A percentile compares a stretch with the other conserved stretches of the same genome.
Evolutionary conservation across 2,113 vertebrate species (phyloP).

Genomic region (Sander vitreus): DNA sequence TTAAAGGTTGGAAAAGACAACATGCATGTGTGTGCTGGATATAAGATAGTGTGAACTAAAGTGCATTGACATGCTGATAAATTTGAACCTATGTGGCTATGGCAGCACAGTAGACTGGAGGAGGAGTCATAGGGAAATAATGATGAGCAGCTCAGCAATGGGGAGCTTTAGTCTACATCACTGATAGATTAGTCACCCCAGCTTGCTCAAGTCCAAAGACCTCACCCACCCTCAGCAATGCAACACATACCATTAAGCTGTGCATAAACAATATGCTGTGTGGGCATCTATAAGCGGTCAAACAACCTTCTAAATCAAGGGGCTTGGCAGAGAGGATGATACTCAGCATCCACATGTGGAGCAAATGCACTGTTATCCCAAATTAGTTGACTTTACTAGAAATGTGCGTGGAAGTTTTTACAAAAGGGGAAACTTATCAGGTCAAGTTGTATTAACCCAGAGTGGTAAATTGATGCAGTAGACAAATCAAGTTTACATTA

Average conservation of each 20-base stretch:
- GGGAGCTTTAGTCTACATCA: constrained; percentile 62
- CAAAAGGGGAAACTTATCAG: no score
- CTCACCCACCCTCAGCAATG: constrained; percentile 51
- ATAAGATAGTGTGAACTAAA: not conserved
- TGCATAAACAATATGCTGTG: not conserved
- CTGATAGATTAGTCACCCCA: constrained; percentile 70
- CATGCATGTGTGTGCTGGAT: not conserved
- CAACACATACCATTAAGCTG: constrained; percentile 7
- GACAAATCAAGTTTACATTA: no score
- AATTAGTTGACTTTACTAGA: no score
- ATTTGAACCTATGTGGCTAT: constrained; percentile 53
- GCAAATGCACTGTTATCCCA: not conserved
- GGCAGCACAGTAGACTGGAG: constrained; percentile 28
- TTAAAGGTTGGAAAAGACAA: not conserved
- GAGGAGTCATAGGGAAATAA: constrained; percentile 78
- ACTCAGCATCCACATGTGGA: constrained; percentile 11
- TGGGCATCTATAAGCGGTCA: not conserved
- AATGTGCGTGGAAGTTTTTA: no score
- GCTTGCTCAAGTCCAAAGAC: constrained; percentile 46
- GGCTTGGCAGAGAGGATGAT: not conserved
- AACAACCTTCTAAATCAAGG: not conserved
- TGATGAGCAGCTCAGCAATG: constrained; percentile 68
- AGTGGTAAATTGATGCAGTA: no score
- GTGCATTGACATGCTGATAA: constrained; percentile 26
- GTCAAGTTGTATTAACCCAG: no score